Conservation (phyloP, 1,140 invertebrate genomes). For the Hylyphantes graminicola region DNA sequence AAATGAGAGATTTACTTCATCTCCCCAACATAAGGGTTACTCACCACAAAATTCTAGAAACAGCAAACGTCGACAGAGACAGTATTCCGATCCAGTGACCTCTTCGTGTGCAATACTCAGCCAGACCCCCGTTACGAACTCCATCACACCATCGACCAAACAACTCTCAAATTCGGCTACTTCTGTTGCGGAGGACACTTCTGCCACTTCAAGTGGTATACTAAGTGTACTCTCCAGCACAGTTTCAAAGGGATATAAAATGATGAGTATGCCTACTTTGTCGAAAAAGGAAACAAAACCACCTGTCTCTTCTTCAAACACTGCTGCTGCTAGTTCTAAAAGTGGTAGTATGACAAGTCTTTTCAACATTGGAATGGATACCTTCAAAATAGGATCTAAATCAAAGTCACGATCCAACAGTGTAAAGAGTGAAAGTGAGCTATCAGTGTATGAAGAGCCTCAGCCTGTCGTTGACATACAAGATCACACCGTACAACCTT, state of each 20-base stretch:
- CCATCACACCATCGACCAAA: conserved; percentile 27
- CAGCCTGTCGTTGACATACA: conserved; percentile 6
- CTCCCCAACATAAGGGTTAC: conserved; percentile 54
- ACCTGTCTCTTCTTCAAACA: not conserved
- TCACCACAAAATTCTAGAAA: conserved; percentile 32
- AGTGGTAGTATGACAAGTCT: conserved; percentile 51
- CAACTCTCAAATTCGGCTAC: conserved; percentile 47
- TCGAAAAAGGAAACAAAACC: conserved; percentile 30
- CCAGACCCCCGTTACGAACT: conserved; percentile 1
- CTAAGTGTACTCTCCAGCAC: conserved; percentile 56
- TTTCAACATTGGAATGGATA: conserved; percentile 57
- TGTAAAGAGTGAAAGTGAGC: conserved; percentile 56
- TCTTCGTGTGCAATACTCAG: conserved; percentile 10
- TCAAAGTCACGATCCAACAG: conserved; percentile 52
- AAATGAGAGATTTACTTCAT: conserved; percentile 30
- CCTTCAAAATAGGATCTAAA: conserved; percentile 34
- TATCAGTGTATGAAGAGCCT: conserved; percentile 41
- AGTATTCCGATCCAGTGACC: conserved; percentile 48
- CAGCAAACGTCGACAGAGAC: conserved; percentile 36
- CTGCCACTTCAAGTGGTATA: conserved; percentile 25
- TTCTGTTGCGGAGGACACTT: conserved; percentile 30
- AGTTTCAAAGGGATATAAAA: conserved; percentile 55
- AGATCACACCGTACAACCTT: not conserved
- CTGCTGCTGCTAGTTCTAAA: not conserved
- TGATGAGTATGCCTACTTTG: conserved; percentile 60